phyloP scores from a whole-genome alignment of 2,797 vertebrate species.

The Sebastes dallii region DNA sequence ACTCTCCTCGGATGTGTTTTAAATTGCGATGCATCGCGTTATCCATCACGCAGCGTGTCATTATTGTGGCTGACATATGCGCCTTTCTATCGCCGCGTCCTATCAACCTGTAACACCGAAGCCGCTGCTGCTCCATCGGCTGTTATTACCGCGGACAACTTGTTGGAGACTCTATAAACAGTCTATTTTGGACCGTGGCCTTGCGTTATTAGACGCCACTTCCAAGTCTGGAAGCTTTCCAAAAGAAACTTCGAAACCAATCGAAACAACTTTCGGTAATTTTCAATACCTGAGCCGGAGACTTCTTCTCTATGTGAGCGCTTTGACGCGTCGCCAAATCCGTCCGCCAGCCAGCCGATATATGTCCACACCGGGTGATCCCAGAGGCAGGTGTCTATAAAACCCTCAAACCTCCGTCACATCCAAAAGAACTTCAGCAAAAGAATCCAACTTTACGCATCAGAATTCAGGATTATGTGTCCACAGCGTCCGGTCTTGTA shows the following conservation, averaged over 20 bases:
- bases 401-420: slow-evolving; percentile 73
- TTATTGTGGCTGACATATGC: slow-evolving; percentile 31
- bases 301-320: slow-evolving; percentile 58
- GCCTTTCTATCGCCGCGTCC: slow-evolving; percentile 12
- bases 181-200: neutral
- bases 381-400: slow-evolving; percentile 68
- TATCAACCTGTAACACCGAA: slow-evolving; percentile 74
- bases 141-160: slow-evolving; percentile 46
- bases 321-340: slow-evolving; percentile 41
- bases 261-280: slow-evolving; percentile 25
- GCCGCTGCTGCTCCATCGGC: slow-evolving; percentile 4
- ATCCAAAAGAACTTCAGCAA: slow-evolving; percentile 64
- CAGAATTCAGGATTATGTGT: slow-evolving; percentile 44
- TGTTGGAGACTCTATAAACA: slow-evolving; percentile 45
- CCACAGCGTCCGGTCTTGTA: slow-evolving; percentile 24
- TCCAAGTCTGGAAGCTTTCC: neutral
- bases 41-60: slow-evolving; percentile 26
- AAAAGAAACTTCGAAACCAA: slow-evolving; percentile 18
- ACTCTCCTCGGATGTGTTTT: slow-evolving; percentile 33
- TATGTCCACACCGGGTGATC: slow-evolving; percentile 54
- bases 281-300: slow-evolving; percentile 71
- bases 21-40: slow-evolving; percentile 35
- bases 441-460: slow-evolving; percentile 74
- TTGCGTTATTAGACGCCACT: neutral
- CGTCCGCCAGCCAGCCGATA: slow-evolving; percentile 28